Evolutionary conservation across 2,113 vertebrate genomes (phyloP).

Genomic region (Danionella cerebrum): DNA sequence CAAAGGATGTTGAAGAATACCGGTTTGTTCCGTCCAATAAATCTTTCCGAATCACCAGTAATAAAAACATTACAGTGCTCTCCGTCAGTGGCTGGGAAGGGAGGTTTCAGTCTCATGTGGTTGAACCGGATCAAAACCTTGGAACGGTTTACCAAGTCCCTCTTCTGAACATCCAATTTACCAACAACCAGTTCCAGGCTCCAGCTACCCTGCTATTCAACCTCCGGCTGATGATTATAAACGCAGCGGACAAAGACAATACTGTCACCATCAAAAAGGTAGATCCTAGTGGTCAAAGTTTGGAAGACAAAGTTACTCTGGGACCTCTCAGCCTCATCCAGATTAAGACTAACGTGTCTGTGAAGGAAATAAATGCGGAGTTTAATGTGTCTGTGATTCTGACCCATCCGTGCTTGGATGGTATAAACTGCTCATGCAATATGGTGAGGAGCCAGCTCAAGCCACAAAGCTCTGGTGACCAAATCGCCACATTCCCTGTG

Average conservation of each 20-base stretch:
- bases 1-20: slow-evolving; percentile 15
- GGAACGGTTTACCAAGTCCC: slow-evolving; percentile 48
- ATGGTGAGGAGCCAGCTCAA: slow-evolving; percentile 42
- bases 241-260: background rate
- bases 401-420: slow-evolving; percentile 45
- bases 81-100: background rate
- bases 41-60: slow-evolving; percentile 18
- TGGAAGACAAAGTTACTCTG: accelerated
- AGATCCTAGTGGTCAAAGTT: accelerated
- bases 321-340: background rate
- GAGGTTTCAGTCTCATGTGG: slow-evolving; percentile 46
- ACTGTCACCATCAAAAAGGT: background rate
- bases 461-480: background rate
- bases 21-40: accelerated
- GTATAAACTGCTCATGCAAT: slow-evolving; percentile 41
- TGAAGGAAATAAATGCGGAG: accelerated
- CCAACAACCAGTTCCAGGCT: accelerated
- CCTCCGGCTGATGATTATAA: slow-evolving; percentile 54
- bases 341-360: background rate
- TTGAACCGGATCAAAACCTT: slow-evolving; percentile 36
- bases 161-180: background rate
- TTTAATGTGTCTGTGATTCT: slow-evolving; percentile 45
- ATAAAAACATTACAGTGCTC: slow-evolving; percentile 23
- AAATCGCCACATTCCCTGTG: slow-evolving; percentile 23
- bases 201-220: background rate